phyloP scores from a whole-genome alignment of 2,113 vertebrate species.

The Megaptera novaeangliae region DNA sequence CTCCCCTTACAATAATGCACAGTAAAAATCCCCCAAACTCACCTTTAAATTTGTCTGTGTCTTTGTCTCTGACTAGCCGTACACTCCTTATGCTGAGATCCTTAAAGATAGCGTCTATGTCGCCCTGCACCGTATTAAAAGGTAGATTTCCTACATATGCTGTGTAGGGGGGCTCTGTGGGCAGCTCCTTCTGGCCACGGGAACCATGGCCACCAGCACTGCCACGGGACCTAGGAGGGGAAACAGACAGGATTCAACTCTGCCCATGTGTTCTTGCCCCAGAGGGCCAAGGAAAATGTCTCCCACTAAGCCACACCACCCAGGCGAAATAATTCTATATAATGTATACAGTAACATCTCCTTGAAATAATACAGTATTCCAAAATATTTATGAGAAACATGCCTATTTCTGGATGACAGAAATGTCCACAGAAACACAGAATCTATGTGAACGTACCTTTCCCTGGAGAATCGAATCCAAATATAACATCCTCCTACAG shows the following conservation, averaged over 20 bases:
- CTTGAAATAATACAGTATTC: not conserved
- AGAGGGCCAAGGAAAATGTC: not conserved
- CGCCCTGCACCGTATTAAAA: conserved; percentile 97
- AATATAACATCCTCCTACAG: not conserved
- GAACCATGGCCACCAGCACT: conserved; percentile 84
- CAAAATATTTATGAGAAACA: not conserved
- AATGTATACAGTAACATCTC: accelerated
- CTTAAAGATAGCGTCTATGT: conserved; percentile 98
- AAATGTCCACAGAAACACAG: not conserved
- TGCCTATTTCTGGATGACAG: not conserved
- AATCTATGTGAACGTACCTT: not conserved
- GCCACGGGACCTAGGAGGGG: conserved; percentile 86
- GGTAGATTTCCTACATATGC: conserved; percentile 97
- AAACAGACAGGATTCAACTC: not conserved
- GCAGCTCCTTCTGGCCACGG: conserved; percentile 95
- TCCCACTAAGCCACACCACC: not conserved
- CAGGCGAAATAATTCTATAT: not conserved
- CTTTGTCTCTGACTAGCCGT: conserved; percentile 97
- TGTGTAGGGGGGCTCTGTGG: conserved; percentile 97
- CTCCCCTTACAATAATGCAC: not conserved
- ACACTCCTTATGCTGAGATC: conserved; percentile 94
- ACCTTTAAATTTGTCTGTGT: conserved; percentile 99
- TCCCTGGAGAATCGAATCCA: not conserved
- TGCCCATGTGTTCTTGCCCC: no score
- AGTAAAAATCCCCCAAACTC: not conserved